phyloP scores from a whole-genome alignment of 2,888 invertebrate genomes.

The Eubasilissa splendida region DNA sequence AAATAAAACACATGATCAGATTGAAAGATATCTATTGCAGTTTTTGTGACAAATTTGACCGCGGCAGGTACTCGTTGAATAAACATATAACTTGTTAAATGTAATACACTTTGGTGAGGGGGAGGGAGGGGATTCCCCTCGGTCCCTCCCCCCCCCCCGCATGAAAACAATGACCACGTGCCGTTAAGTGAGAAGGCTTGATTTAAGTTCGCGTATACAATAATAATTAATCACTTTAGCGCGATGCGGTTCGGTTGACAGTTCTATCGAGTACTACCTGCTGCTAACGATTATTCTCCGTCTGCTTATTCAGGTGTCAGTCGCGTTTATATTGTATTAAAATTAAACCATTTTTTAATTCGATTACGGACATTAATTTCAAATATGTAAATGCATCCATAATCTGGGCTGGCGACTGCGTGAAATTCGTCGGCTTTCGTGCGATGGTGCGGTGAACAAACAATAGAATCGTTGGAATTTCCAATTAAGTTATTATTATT shows the following conservation, averaged over 20 bases:
- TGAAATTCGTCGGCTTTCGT: not conserved
- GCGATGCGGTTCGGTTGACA: constrained; percentile 7
- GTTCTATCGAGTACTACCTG: constrained; percentile 3
- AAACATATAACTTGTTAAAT: too few relatives aligned
- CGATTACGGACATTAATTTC: not conserved
- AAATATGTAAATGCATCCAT: constrained; percentile 6
- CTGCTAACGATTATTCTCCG: not conserved
- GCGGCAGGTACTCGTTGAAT: too few relatives aligned
- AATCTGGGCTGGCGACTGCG: not conserved
- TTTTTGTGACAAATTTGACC: too few relatives aligned
- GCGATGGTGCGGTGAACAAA: constrained; percentile 4
- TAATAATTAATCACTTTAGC: constrained; percentile 23
- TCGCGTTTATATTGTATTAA: not conserved
- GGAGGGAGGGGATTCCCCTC: constrained; percentile 5
- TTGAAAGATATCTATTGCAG: too few relatives aligned
- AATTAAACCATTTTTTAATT: not conserved
- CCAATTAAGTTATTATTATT: not conserved
- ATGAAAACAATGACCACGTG: constrained; percentile 18
- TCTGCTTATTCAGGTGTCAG: too few relatives aligned
- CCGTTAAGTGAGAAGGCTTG: not conserved
- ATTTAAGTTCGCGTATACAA: constrained; percentile 28
- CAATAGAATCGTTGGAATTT: not conserved
- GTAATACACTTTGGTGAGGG: not conserved
- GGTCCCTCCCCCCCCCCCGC: not conserved
- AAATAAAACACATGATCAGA: too few relatives aligned